phyloP scores from a whole-genome alignment of 2,797 vertebrate genomes.

The Mus minutoides region DNA sequence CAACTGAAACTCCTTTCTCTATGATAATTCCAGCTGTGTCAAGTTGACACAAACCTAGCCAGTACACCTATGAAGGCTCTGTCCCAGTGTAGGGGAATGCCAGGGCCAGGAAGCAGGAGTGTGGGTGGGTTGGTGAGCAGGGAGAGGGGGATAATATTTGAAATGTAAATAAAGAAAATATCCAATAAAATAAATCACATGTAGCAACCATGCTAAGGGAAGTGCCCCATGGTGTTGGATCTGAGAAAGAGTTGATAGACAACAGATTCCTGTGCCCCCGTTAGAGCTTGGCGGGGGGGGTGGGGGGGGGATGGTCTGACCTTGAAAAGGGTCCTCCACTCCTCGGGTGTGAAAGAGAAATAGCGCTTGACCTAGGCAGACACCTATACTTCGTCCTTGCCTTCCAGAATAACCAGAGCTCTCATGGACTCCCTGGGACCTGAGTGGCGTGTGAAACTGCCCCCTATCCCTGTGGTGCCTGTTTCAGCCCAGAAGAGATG shows the following conservation, averaged over 20 bases:
- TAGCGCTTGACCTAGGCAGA: not conserved
- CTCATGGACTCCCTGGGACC: conserved; percentile 92
- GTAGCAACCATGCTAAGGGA: not conserved
- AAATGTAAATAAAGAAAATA: too few species aligned
- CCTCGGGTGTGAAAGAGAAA: not conserved
- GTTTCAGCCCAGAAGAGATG: conserved; percentile 90
- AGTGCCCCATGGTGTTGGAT: not conserved
- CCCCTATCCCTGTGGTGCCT: conserved; percentile 92
- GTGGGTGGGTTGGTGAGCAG: too few species aligned
- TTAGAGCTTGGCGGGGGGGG: not conserved
- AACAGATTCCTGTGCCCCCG: not conserved
- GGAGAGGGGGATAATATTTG: too few species aligned
- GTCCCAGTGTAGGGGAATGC: too few species aligned
- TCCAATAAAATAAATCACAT: not conserved
- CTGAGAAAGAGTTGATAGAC: not conserved
- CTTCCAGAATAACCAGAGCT: conserved; percentile 94
- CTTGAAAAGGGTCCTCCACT: not conserved
- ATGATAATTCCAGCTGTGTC: too few species aligned
- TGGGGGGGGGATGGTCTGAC: not conserved
- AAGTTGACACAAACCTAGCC: too few species aligned
- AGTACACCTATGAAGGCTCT: too few species aligned
- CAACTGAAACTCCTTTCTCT: too few species aligned
- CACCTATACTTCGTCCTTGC: not conserved
- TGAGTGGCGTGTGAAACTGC: conserved; percentile 94
- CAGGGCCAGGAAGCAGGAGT: too few species aligned